phyloP scores from a whole-genome alignment of 2,888 invertebrate genomes.

The Allacma fusca region DNA sequence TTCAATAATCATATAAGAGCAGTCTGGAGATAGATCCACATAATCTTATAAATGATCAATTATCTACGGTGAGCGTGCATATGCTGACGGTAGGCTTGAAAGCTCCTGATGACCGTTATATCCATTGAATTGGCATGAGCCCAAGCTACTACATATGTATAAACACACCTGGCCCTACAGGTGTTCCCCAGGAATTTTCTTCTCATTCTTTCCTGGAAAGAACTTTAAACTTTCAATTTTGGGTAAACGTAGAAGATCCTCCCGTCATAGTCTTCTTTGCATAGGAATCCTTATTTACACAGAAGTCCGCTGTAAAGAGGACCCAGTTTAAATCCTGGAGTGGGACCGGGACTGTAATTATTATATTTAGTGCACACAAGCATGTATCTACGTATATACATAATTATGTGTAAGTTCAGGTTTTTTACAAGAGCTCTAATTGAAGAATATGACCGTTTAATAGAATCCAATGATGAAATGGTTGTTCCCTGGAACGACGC shows the following conservation, averaged over 20 bases:
- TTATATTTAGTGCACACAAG: too few relatives aligned
- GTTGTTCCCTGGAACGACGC: neutral
- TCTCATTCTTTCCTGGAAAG: neutral
- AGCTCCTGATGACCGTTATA: slow-evolving; percentile 31
- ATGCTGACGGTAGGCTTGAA: neutral
- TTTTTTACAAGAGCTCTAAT: too few relatives aligned
- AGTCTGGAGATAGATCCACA: neutral
- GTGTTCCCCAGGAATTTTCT: slow-evolving; percentile 12
- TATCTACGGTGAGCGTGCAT: neutral
- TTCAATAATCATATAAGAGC: too few relatives aligned
- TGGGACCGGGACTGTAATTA: too few relatives aligned
- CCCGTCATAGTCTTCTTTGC: neutral
- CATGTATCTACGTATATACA: too few relatives aligned
- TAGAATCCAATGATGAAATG: neutral
- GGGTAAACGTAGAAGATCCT: neutral
- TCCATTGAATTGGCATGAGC: slow-evolving; percentile 30
- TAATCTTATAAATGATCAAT: neutral
- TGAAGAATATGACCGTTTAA: neutral
- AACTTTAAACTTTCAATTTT: slow-evolving; percentile 11
- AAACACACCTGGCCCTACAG: slow-evolving; percentile 42
- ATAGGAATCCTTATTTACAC: too few relatives aligned
- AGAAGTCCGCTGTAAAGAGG: too few relatives aligned
- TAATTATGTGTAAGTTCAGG: too few relatives aligned
- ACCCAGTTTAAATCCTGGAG: too few relatives aligned
- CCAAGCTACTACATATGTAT: slow-evolving; percentile 15